These are phyloP conservation scores for Nyctereutes procyonoides DNA, from an alignment of 2,113 vertebrate species.

Conservation along the genomic window DNA sequence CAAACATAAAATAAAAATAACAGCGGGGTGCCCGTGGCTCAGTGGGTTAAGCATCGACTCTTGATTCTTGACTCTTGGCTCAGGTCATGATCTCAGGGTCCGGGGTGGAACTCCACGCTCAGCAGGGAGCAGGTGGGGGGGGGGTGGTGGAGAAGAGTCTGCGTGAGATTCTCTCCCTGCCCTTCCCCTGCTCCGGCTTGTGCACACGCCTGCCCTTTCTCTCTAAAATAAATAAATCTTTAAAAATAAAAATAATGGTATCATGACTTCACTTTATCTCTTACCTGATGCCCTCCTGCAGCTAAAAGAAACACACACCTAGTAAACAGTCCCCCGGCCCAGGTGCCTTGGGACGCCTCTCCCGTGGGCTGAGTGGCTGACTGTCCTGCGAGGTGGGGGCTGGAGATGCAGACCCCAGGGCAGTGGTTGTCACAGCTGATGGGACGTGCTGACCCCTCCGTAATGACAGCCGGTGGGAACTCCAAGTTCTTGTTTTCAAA, in stretches of 20 bases:
- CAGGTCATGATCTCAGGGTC: neutral
- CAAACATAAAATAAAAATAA: conserved; percentile 30
- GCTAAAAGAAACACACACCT: neutral
- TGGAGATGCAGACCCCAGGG: neutral
- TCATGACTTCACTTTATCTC: neutral
- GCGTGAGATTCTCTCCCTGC: neutral
- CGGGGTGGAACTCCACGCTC: neutral
- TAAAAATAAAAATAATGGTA: neutral
- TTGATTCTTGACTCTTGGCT: neutral
- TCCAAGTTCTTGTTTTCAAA: neutral
- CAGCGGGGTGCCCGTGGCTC: neutral
- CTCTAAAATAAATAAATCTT: neutral
- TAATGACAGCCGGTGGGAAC: neutral
- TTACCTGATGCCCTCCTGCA: neutral
- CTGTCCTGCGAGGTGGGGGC: neutral
- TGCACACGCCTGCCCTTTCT: neutral
- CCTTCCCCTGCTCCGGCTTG: neutral
- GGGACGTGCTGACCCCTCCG: neutral
- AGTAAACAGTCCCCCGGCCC: neutral
- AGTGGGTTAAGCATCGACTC: neutral
- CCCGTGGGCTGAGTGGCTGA: neutral
- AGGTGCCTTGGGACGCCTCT: neutral
- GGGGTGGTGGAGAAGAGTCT: neutral
- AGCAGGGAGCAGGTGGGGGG: no score
- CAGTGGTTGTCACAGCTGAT: neutral